phyloP scores from a whole-genome alignment of 2,113 vertebrate species.

The Pollimyrus isidori region DNA sequence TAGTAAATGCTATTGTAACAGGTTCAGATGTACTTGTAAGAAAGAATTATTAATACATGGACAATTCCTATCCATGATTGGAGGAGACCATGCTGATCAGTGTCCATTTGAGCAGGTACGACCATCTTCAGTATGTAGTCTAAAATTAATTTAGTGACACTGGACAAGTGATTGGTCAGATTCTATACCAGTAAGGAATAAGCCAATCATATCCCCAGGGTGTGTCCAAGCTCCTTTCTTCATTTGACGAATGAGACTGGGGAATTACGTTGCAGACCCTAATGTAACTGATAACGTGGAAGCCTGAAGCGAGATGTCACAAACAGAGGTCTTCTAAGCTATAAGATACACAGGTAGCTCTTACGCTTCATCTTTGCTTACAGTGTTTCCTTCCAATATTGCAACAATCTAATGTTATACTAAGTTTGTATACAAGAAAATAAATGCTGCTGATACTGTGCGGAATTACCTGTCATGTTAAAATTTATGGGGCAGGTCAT shows the following conservation, averaged over 20 bases:
- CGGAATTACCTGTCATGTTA: not conserved
- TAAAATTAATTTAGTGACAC: not conserved
- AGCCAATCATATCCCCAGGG: not conserved
- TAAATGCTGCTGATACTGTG: not conserved
- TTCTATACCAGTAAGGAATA: not conserved
- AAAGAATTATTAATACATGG: not conserved
- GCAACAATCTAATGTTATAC: not conserved
- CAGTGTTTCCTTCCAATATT: not conserved
- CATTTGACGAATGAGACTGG: not conserved
- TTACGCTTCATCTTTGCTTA: not conserved
- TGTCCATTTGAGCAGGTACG: not conserved
- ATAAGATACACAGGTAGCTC: not conserved
- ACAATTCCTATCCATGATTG: not conserved
- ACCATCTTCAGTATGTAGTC: not conserved
- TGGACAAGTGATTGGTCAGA: not conserved
- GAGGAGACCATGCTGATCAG: not conserved
- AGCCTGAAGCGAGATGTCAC: not conserved
- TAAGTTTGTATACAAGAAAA: slow-evolving; percentile 5
- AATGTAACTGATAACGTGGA: not conserved
- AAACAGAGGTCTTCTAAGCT: not conserved
- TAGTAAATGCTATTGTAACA: not conserved
- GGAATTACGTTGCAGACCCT: not conserved
- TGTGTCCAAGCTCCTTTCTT: not conserved
- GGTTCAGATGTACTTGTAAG: not conserved
- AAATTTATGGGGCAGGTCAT: not conserved